phyloP scores from a whole-genome alignment of 2,113 vertebrate genomes.

The Chaenogobius annularis region DNA sequence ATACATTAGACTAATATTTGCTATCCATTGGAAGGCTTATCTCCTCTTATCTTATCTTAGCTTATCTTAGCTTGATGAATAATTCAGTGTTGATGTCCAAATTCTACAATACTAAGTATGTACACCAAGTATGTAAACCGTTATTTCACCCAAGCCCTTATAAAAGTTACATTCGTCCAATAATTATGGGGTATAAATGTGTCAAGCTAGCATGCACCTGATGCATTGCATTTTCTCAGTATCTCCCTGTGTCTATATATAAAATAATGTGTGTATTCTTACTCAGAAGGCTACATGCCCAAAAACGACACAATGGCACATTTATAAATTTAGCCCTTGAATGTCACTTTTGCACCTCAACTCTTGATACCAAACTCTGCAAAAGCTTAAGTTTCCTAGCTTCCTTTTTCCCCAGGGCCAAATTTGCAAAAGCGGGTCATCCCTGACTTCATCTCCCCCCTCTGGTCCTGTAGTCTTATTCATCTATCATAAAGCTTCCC shows the following conservation, averaged over 20 bases:
- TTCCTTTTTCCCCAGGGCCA: constrained; percentile 65
- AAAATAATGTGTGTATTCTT: constrained; percentile 5
- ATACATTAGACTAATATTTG: too few species aligned
- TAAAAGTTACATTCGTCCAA: too few species aligned
- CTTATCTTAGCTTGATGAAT: too few species aligned
- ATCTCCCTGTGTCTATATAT: background rate
- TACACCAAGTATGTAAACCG: too few species aligned
- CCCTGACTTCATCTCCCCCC: constrained; percentile 61
- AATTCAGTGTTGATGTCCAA: too few species aligned
- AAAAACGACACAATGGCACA: constrained; percentile 65
- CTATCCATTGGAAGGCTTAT: too few species aligned
- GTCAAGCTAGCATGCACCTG: background rate
- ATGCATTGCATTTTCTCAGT: background rate
- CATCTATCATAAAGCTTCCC: constrained; percentile 76
- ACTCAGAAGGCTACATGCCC: constrained; percentile 47
- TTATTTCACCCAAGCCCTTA: too few species aligned
- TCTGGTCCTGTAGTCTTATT: constrained; percentile 52
- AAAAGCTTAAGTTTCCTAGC: constrained; percentile 63
- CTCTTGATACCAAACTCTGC: constrained; percentile 34
- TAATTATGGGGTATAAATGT: too few species aligned
- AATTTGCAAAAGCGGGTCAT: constrained; percentile 77
- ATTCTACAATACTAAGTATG: too few species aligned
- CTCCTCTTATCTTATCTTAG: too few species aligned
- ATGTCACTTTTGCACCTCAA: constrained; percentile 42
- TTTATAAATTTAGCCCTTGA: constrained; percentile 61